Evolutionary conservation across 2,888 invertebrate species (phyloP).

Genomic region (Pseudoips prasinana): DNA sequence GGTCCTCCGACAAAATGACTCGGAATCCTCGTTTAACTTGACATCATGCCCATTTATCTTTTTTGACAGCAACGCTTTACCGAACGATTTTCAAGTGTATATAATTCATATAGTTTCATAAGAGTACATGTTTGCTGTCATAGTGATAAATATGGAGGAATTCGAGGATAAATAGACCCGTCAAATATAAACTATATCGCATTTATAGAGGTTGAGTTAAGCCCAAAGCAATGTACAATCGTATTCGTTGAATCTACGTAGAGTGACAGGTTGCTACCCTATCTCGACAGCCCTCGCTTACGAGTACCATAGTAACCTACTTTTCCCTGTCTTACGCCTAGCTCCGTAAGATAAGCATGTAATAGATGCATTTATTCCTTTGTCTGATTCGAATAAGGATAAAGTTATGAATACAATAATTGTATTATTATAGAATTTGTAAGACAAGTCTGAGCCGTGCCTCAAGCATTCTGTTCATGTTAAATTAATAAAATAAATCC

Average conservation of each 20-base stretch:
- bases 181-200: no score
- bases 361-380: constrained; percentile 8
- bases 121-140: no score
- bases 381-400: constrained; percentile 1
- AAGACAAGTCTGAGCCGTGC: not conserved
- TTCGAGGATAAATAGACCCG: no score
- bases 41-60: not conserved
- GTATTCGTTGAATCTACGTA: constrained; percentile 15
- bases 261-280: constrained; percentile 16
- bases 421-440: no score
- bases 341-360: constrained; percentile 11
- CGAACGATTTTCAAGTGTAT: not conserved
- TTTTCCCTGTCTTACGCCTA: constrained; percentile 12
- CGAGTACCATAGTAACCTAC: constrained; percentile 24
- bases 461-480: not conserved
- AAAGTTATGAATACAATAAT: no score
- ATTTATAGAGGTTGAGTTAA: constrained; percentile 2
- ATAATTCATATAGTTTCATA: no score
- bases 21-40: no score
- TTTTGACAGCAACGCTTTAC: not conserved
- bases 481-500: constrained; percentile 24
- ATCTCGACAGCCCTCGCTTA: constrained; percentile 21
- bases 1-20: no score
- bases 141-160: no score
- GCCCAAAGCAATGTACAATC: constrained; percentile 12